These are phyloP conservation scores for Gnathonemus echidnorhynchus DNA, from an alignment of 2,113 vertebrate genomes.

Conservation along the genomic window DNA sequence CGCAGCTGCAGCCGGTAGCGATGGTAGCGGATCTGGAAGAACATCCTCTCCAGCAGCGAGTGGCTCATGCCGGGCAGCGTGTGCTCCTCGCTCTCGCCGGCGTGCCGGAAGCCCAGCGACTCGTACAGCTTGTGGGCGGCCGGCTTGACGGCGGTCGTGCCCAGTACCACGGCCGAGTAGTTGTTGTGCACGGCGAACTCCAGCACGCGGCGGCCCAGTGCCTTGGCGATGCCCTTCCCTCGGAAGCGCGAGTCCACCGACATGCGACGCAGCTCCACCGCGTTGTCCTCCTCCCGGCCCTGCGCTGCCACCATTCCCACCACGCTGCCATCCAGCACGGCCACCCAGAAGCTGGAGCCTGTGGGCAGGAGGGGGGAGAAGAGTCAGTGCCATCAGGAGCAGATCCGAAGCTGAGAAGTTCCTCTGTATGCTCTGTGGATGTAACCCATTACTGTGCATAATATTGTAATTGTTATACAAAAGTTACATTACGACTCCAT, in stretches of 20 bases:
- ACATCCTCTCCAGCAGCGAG: constrained; percentile 85
- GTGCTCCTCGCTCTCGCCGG: constrained; percentile 78
- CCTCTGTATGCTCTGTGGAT: neutral
- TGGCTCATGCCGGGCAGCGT: constrained; percentile 87
- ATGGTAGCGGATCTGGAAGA: constrained; percentile 98
- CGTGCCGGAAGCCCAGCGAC: constrained; percentile 91
- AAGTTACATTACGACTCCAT: neutral
- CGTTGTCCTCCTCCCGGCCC: constrained; percentile 86
- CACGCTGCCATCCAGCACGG: constrained; percentile 82
- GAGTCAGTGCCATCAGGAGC: neutral
- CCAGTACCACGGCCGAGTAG: constrained; percentile 87
- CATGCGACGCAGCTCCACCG: constrained; percentile 90
- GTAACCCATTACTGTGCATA: neutral
- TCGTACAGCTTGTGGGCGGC: constrained; percentile 97
- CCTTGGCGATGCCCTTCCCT: constrained; percentile 93
- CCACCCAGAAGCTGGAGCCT: constrained; percentile 99
- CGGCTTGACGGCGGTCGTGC: constrained; percentile 94
- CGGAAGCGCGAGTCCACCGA: constrained; percentile 93
- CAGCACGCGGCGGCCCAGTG: constrained; percentile 86
- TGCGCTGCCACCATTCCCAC: constrained; percentile 91
- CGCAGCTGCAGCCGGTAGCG: constrained; percentile 95
- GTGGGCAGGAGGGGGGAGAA: neutral
- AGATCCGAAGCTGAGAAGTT: neutral
- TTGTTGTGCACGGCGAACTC: constrained; percentile 92
- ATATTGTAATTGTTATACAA: neutral